These are phyloP conservation scores for Monodelphis domestica DNA, from an alignment of 2,797 vertebrate species.

Conservation along the genomic window DNA sequence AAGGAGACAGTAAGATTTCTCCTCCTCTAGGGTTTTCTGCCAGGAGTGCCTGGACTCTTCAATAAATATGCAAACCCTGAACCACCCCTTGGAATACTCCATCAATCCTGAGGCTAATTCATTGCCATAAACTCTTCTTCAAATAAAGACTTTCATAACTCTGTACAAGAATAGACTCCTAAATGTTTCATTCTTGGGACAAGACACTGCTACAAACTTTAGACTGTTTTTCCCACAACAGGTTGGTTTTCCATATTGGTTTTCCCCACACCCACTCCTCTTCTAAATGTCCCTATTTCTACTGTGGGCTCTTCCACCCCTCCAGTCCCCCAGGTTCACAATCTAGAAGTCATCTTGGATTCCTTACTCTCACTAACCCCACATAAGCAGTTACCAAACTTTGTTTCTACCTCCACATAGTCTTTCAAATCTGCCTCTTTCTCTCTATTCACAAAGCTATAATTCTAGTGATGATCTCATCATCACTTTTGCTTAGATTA, in stretches of 20 bases:
- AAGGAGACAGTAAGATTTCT: no score
- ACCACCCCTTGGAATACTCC: no score
- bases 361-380: background rate
- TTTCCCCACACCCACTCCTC: background rate
- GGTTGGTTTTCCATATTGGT: background rate
- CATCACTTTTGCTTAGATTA: background rate
- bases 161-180: no score
- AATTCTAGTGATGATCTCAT: background rate
- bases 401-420: background rate
- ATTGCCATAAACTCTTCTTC: no score
- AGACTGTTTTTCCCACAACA: no score
- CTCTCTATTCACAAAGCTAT: background rate
- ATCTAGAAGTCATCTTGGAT: background rate
- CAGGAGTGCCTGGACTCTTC: no score
- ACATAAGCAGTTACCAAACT: background rate
- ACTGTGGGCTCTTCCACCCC: background rate
- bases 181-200: no score
- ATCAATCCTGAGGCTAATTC: no score
- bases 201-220: no score
- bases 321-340: background rate
- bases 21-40: no score
- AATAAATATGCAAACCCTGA: no score
- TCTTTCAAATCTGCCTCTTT: background rate
- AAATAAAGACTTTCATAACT: no score
- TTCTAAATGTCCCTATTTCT: background rate